Evolutionary conservation across 2,797 vertebrate species (phyloP).

Genomic region (Sebastiscus tertius): DNA sequence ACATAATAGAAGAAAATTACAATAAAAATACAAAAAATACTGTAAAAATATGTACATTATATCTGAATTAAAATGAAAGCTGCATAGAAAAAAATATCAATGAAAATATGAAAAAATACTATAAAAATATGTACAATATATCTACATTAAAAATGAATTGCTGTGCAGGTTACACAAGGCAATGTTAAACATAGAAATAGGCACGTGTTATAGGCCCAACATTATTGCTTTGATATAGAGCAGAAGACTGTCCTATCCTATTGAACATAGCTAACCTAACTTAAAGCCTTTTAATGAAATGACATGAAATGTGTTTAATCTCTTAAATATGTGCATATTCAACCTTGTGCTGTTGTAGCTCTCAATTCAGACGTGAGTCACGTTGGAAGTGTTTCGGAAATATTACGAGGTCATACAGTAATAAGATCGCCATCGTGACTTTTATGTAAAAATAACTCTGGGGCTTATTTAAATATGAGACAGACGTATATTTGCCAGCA

Average conservation of each 20-base stretch:
- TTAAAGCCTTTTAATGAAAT: neutral
- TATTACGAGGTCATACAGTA: neutral
- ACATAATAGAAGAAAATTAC: too few relatives aligned
- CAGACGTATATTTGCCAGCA: neutral
- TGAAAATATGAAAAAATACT: too few relatives aligned
- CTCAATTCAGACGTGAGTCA: neutral
- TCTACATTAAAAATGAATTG: too few relatives aligned
- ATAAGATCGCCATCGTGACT: neutral
- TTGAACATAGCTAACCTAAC: neutral
- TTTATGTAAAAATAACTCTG: neutral
- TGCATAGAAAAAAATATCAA: too few relatives aligned
- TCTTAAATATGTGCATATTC: neutral
- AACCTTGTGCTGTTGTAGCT: neutral
- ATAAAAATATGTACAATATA: too few relatives aligned
- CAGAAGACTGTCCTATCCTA: neutral
- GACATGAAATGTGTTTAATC: neutral
- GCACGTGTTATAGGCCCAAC: neutral
- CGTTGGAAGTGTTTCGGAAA: neutral
- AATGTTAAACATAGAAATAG: neutral
- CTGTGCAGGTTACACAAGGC: neutral
- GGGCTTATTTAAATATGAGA: neutral
- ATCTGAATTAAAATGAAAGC: too few relatives aligned
- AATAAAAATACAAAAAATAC: too few relatives aligned
- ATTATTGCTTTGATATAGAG: neutral
- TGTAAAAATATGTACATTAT: too few relatives aligned